phyloP scores from a whole-genome alignment of 2,113 vertebrate species.

The Bos taurus region DNA sequence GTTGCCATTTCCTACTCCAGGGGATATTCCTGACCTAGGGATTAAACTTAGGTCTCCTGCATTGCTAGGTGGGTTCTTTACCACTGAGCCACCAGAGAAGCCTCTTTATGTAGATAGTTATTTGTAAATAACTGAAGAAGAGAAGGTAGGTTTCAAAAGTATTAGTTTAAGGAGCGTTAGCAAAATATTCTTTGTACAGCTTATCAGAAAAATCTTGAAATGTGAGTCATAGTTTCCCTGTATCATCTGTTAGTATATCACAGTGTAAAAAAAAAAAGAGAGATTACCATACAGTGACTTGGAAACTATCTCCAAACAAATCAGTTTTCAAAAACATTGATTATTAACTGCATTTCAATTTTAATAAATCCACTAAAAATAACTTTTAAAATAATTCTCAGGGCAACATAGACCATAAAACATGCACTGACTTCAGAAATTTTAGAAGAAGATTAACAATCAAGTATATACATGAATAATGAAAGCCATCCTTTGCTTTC shows the following conservation, averaged over 20 bases:
- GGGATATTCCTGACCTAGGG: neutral
- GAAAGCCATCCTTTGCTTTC: neutral
- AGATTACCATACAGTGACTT: neutral
- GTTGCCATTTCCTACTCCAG: neutral
- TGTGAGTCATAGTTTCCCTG: neutral
- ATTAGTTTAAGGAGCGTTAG: neutral
- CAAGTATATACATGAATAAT: neutral
- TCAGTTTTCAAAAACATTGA: neutral
- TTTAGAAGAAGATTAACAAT: neutral
- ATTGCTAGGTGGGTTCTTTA: neutral
- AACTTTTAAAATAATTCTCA: neutral
- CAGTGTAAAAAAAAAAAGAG: neutral
- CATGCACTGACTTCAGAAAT: neutral
- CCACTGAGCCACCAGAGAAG: neutral
- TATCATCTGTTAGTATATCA: neutral
- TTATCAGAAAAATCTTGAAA: slow-evolving; percentile 10
- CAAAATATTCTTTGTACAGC: neutral
- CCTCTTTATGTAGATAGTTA: neutral
- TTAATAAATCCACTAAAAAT: neutral
- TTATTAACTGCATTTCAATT: neutral
- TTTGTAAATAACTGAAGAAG: neutral
- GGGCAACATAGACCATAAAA: neutral
- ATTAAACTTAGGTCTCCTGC: neutral
- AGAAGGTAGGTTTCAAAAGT: neutral
- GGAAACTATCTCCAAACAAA: neutral